Evolutionary conservation across 2,113 vertebrate genomes (phyloP).

Genomic region (Todiramphus saurophagus): DNA sequence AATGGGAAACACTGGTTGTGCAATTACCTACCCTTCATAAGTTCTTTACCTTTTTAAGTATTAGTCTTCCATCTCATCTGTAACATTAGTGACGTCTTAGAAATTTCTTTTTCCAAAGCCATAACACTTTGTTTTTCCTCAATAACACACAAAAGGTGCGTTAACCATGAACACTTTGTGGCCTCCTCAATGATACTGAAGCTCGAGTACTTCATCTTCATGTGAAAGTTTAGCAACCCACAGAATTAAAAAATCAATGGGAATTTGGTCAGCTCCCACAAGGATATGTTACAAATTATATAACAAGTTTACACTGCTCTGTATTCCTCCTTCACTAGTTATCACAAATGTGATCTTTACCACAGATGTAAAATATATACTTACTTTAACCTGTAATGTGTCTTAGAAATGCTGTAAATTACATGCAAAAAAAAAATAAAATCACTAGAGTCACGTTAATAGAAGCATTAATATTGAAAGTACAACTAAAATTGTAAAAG

Average conservation of each 20-base stretch:
- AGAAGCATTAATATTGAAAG: neutral
- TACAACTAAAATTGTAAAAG: neutral
- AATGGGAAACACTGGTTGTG: neutral
- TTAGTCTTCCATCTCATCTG: neutral
- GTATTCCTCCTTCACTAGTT: neutral
- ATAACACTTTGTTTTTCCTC: neutral
- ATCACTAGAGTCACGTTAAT: neutral
- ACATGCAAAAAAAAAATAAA: neutral
- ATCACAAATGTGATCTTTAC: neutral
- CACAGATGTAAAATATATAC: neutral
- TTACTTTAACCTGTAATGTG: neutral
- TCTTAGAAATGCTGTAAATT: neutral
- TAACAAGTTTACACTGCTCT: no score
- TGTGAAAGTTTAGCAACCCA: neutral
- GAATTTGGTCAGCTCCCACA: neutral
- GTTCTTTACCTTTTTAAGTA: neutral
- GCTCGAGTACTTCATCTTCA: neutral
- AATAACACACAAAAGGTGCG: neutral
- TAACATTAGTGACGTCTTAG: neutral
- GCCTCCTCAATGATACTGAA: neutral
- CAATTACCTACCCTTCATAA: neutral
- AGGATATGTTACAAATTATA: neutral
- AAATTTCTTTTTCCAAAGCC: neutral
- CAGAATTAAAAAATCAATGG: neutral
- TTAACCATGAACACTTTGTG: neutral